These are phyloP conservation scores for Zaprionus camerounensis DNA, from an alignment of 1,140 invertebrate species.

Conservation along the genomic window DNA sequence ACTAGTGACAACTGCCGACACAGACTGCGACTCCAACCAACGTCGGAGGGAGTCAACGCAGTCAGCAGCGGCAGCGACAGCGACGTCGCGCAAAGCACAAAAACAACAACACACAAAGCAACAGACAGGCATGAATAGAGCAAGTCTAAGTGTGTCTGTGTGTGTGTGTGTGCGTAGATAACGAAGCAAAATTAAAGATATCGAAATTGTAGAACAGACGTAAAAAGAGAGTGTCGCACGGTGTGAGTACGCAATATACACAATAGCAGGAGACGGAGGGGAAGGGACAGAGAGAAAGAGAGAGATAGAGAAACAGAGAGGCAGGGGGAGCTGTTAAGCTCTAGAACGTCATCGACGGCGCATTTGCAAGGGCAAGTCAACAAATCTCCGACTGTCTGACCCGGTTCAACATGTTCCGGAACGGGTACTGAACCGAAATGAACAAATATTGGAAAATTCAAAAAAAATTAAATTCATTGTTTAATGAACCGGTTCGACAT, in stretches of 20 bases:
- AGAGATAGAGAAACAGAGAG: not conserved
- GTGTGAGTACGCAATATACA: not conserved
- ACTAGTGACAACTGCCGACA: conserved; percentile 47
- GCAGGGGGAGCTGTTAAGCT: not conserved
- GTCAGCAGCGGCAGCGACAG: conserved; percentile 10
- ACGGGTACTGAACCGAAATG: no score
- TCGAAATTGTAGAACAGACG: conserved; percentile 60
- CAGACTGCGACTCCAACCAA: conserved; percentile 30
- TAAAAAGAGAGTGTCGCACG: conserved; percentile 17
- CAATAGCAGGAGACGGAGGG: not conserved
- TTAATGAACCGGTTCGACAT: not conserved
- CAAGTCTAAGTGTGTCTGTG: conserved; percentile 44
- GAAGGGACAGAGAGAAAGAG: not conserved
- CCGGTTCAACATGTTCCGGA: no score
- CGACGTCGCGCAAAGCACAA: conserved; percentile 40
- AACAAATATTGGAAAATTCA: no score
- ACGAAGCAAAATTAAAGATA: conserved; percentile 62
- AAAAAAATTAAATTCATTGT: not conserved
- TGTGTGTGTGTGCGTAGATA: conserved; percentile 65
- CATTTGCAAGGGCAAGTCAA: conserved; percentile 5
- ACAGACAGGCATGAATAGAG: conserved; percentile 26
- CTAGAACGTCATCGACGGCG: conserved; percentile 20
- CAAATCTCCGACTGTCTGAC: no score
- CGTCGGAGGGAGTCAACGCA: conserved; percentile 33
- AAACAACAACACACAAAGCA: conserved; percentile 22